Percentiles rank a stretch among this genome's conserved stretches.
Conservation (phyloP, 1,140 invertebrate species). For the Campoletis sonorensis region DNA sequence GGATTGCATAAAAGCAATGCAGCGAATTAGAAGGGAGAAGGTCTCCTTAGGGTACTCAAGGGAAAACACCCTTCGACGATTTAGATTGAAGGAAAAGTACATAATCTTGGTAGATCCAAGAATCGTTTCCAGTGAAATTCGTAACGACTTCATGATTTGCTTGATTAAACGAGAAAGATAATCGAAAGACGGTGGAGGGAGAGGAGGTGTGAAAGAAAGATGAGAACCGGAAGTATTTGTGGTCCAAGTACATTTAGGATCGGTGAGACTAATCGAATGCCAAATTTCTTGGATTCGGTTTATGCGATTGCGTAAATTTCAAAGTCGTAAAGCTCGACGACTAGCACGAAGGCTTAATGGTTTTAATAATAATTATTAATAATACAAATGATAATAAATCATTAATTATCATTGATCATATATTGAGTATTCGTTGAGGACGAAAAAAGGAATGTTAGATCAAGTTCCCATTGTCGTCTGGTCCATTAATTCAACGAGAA, state of each 20-base stretch:
- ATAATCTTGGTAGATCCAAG: not conserved
- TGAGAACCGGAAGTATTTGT: constrained; percentile 24
- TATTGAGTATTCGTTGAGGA: too few species aligned
- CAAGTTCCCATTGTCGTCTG: too few species aligned
- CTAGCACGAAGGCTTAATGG: not conserved
- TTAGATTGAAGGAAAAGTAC: constrained; percentile 15
- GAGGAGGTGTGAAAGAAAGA: not conserved
- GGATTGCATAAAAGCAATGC: constrained; percentile 57
- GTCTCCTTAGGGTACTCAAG: constrained; percentile 73
- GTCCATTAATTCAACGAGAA: too few species aligned
- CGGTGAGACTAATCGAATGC: constrained; percentile 25
- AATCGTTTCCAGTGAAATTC: constrained; percentile 53
- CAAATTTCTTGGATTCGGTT: constrained; percentile 3
- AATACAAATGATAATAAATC: too few species aligned
- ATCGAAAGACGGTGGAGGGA: not conserved
- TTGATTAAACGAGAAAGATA: constrained; percentile 66
- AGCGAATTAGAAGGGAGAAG: constrained; percentile 24
- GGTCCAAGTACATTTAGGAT: constrained; percentile 20
- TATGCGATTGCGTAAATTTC: not conserved
- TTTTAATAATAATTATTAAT: not conserved
- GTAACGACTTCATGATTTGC: constrained; percentile 72
- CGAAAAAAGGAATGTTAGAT: too few species aligned
- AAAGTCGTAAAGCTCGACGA: not conserved
- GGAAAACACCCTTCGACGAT: constrained; percentile 63
- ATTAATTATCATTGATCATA: too few species aligned